These are phyloP conservation scores for Campylomormyrus numenius DNA, from an alignment of 2,113 vertebrate genomes.

Conservation along the genomic window DNA sequence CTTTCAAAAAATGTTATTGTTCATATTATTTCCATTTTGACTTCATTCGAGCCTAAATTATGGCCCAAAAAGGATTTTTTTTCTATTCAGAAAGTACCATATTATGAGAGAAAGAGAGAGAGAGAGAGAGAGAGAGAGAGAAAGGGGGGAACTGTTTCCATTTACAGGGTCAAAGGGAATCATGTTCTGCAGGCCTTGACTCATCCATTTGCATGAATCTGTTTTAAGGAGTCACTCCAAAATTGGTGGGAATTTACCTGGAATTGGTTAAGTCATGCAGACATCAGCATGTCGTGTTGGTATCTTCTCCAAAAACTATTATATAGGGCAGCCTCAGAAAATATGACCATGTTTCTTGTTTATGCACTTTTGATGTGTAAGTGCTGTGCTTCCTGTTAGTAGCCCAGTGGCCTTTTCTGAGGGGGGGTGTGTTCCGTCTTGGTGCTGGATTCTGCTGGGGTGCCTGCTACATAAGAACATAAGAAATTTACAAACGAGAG, in stretches of 20 bases:
- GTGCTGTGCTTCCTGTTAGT: neutral
- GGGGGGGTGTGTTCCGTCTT: too few species aligned
- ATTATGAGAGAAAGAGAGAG: neutral
- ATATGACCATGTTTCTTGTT: neutral
- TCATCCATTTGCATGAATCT: neutral
- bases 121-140: neutral
- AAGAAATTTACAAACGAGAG: too few species aligned
- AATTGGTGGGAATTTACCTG: neutral
- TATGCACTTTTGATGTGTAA: neutral
- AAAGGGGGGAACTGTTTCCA: neutral
- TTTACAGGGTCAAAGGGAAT: neutral
- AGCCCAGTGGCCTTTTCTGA: neutral
- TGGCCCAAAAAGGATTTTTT: neutral
- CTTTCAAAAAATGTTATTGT: neutral
- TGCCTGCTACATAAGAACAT: neutral
- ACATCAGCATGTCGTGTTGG: neutral
- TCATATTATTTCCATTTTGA: neutral
- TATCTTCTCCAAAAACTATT: neutral
- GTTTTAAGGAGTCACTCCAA: neutral
- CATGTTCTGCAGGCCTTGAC: neutral
- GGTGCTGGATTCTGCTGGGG: neutral
- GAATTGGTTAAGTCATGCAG: neutral
- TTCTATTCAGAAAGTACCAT: neutral
- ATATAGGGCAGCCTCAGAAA: neutral
- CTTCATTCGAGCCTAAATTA: neutral